phyloP scores from a whole-genome alignment of 1,140 invertebrate genomes.

The Drosophila ercepeae region DNA sequence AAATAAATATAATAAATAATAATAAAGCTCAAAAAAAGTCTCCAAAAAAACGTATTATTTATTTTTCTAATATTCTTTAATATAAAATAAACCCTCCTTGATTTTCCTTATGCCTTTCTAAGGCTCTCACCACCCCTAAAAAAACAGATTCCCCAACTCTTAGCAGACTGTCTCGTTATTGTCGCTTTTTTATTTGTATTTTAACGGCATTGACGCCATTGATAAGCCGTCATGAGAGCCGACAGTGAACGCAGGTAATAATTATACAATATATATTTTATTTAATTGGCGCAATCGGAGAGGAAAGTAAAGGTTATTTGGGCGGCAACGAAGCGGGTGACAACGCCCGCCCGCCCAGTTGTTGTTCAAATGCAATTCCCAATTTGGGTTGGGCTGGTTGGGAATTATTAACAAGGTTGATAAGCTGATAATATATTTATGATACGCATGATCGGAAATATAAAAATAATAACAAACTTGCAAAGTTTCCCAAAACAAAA shows the following conservation, averaged over 20 bases:
- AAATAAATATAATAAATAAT: too few relatives aligned
- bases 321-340: constrained; percentile 62
- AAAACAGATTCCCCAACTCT: background rate
- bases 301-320: constrained; percentile 75
- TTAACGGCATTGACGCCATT: constrained; percentile 61
- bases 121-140: background rate
- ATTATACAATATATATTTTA: constrained; percentile 50
- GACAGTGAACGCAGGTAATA: constrained; percentile 58
- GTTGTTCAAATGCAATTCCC: constrained; percentile 13
- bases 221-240: constrained; percentile 54
- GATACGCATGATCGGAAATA: too few relatives aligned
- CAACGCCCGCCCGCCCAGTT: constrained; percentile 15
- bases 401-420: constrained; percentile 1
- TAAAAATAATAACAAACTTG: background rate
- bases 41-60: too few relatives aligned
- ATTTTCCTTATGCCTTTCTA: background rate
- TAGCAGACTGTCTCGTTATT: background rate
- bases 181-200: constrained; percentile 26
- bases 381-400: background rate
- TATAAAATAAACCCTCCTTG: too few relatives aligned
- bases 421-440: constrained; percentile 3
- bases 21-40: too few relatives aligned
- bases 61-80: too few relatives aligned
- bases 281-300: constrained; percentile 70
- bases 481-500: background rate